These are phyloP conservation scores for Drosophila macrospina DNA, from an alignment of 2,888 invertebrate genomes.

Conservation along the genomic window DNA sequence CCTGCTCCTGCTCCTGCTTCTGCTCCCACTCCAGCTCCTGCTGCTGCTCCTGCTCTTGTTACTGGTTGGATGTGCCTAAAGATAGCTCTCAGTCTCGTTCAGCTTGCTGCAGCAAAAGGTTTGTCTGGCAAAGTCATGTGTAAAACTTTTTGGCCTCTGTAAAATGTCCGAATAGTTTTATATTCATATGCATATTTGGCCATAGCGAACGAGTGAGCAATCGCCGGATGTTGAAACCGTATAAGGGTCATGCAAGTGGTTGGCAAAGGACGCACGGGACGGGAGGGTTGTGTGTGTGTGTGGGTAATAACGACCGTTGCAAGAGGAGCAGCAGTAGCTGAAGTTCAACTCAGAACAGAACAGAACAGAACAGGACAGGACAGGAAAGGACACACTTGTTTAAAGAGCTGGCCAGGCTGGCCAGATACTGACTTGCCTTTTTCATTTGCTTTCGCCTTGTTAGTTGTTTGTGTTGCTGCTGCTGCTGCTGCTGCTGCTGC, in stretches of 20 bases:
- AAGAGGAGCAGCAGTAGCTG: background rate
- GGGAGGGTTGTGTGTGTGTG: background rate
- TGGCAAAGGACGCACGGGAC: background rate
- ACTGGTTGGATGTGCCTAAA: constrained; percentile 25
- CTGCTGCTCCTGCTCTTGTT: background rate
- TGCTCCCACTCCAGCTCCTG: background rate
- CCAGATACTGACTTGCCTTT: constrained; percentile 16
- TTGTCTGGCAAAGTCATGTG: constrained; percentile 42
- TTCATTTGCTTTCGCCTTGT: constrained; percentile 35
- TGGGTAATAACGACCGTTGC: background rate
- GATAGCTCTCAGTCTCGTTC: constrained; percentile 20
- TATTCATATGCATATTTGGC: constrained; percentile 78
- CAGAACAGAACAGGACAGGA: background rate
- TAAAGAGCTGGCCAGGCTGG: constrained; percentile 56
- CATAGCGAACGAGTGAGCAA: constrained; percentile 59
- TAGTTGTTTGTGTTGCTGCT: constrained; percentile 28
- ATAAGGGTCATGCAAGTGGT: background rate
- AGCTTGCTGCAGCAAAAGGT: constrained; percentile 16
- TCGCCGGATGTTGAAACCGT: constrained; percentile 54
- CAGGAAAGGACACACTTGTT: constrained; percentile 47
- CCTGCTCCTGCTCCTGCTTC: background rate
- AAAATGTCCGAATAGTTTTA: constrained; percentile 75
- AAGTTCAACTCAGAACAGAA: background rate
- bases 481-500: background rate
- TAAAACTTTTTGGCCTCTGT: constrained; percentile 55